A percentile compares a stretch with the other conserved stretches of the same genome.
These are phyloP conservation scores for Hypomesus transpacificus DNA, from an alignment of 2,113 vertebrate species.

Conservation along the genomic window DNA sequence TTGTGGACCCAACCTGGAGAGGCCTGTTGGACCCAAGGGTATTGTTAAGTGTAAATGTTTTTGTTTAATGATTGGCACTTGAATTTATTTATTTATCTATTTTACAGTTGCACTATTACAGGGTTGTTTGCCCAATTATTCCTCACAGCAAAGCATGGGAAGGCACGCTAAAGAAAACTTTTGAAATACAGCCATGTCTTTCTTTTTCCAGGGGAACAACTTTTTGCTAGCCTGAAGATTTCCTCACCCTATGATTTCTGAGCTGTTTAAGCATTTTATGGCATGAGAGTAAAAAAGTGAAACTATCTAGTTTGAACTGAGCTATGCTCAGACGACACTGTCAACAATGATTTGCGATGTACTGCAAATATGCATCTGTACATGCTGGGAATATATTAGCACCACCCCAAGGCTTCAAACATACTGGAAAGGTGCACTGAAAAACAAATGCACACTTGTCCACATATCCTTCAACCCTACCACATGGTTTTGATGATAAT, in stretches of 20 bases:
- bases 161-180: not conserved
- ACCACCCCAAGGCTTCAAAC: not conserved
- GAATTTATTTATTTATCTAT: not conserved
- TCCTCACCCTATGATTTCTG: not conserved
- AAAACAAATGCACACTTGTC: not conserved
- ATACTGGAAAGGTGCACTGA: not conserved
- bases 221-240: not conserved
- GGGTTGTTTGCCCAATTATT: not conserved
- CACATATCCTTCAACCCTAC: not conserved
- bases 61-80: not conserved
- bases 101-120: not conserved
- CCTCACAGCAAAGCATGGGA: not conserved
- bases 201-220: not conserved
- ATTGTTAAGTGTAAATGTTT: not conserved
- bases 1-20: not conserved
- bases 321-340: not conserved
- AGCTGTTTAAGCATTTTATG: not conserved
- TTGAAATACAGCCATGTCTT: not conserved
- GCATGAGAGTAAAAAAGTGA: not conserved
- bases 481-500: not conserved
- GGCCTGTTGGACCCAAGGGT: not conserved
- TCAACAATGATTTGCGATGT: not conserved
- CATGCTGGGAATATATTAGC: constrained; percentile 10
- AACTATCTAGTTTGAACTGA: not conserved
- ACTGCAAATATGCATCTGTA: constrained; percentile 1